Evolutionary conservation across 2,888 invertebrate genomes (phyloP).

Genomic region (Ophion slaviceki): DNA sequence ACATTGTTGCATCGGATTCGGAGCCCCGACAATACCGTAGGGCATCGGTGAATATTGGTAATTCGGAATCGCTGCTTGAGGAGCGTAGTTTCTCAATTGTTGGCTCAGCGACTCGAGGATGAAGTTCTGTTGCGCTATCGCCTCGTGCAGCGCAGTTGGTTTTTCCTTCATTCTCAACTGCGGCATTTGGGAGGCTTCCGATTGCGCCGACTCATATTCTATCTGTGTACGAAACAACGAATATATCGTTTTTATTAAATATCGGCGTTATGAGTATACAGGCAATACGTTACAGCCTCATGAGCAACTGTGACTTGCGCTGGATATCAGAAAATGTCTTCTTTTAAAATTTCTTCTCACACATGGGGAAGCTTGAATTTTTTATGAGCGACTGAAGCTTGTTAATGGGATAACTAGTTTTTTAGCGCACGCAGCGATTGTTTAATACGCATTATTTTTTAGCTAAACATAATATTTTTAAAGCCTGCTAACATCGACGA

Average conservation of each 20-base stretch:
- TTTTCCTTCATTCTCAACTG: not conserved
- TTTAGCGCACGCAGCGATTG: no score
- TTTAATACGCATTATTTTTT: no score
- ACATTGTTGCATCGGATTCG: constrained; percentile 21
- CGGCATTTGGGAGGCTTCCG: not conserved
- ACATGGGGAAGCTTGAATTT: not conserved
- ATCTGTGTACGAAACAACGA: constrained; percentile 22
- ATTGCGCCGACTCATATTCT: not conserved
- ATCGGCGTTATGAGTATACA: no score
- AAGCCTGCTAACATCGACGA: no score
- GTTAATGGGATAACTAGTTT: no score
- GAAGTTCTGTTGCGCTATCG: constrained; percentile 53
- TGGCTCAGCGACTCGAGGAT: constrained; percentile 46
- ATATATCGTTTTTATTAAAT: not conserved
- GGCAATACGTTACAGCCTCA: not conserved
- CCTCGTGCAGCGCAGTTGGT: constrained; percentile 17
- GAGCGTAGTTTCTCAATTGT: constrained; percentile 27
- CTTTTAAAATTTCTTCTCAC: not conserved
- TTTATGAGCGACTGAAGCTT: no score
- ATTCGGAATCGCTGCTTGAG: constrained; percentile 4
- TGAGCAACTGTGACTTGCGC: not conserved
- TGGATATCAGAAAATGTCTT: not conserved
- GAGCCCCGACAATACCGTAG: constrained; percentile 7
- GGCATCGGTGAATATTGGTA: not conserved
- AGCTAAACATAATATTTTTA: no score